A percentile compares a stretch with the other conserved stretches of the same genome.
phyloP scores from a whole-genome alignment of 2,113 vertebrate genomes.

The Mus pahari region DNA sequence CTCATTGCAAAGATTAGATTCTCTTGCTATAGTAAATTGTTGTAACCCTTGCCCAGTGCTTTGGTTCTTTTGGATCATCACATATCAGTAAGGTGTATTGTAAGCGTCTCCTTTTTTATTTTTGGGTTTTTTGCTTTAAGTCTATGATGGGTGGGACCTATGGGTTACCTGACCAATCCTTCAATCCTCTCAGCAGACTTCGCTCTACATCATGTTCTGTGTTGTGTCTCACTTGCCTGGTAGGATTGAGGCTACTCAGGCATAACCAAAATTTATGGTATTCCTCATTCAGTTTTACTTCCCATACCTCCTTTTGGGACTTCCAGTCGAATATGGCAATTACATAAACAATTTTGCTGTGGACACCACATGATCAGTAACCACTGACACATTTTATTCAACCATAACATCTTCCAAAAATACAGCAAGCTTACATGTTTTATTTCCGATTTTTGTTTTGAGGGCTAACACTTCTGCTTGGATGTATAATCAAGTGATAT shows the following conservation, averaged over 20 bases:
- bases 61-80: background rate
- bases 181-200: background rate
- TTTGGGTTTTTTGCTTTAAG: background rate
- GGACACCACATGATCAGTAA: background rate
- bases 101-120: background rate
- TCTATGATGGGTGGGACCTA: background rate
- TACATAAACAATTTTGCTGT: background rate
- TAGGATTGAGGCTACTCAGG: background rate
- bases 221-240: background rate
- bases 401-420: slow-evolving; percentile 6
- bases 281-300: background rate
- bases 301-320: rapidly evolving
- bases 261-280: background rate
- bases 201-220: background rate
- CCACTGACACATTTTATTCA: background rate
- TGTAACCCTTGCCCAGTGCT: background rate
- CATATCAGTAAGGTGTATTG: background rate
- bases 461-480: background rate
- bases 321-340: background rate
- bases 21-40: too few species aligned
- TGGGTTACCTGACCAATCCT: background rate
- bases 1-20: too few species aligned
- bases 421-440: background rate
- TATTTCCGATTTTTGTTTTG: background rate
- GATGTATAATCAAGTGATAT: background rate